Evolutionary conservation across 2,888 invertebrate genomes (phyloP), one percentile per base, ranked within the genome.

Genomic region (Pterostichus madidus): DNA sequence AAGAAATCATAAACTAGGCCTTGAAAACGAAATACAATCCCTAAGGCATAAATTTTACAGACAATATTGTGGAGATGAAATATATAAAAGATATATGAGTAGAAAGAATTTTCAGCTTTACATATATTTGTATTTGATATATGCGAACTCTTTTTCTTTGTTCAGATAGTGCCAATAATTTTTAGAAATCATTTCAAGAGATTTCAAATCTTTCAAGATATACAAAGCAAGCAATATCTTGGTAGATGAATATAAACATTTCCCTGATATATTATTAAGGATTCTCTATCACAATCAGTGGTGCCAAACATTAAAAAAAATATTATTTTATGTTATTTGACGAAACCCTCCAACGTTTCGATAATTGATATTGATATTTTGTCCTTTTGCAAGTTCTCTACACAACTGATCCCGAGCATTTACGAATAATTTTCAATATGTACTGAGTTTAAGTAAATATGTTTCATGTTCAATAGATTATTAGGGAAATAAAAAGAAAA

Each of bases 71-170:
- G 13, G 15, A 31, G 31, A 53, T 53, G n/a, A 10, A 32, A 64
- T 31, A 64, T n/a, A 32, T 64, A 32, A 64, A 64, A 24, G 64
- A 64, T 53, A n/a, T 53, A 53, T 53, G 53, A 1, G 15, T 32
- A 32, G 32, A 8, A 64, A 64, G 31, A 32, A 13, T 64, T 11
- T 32, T n/a, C 32, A n/a, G 64, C 8, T 13, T 31, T 64, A 39
- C 7, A 8, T 64, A 64, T 64, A 31, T 17, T 15, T 8, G 6
- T 61, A 17, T 61, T 24, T 61, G 61, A 61, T 61, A 31, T 61
- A 31, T 61, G 64, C 32, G 64, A 64, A 64, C 64, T 64, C 64
- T 24, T 64, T 31, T 64, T 64, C 64, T 24, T 32, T 64, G 31
- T 32, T 64, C 32, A 64, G 31, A 64, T 64, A 32, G 64, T 32